Conservation (phyloP, 1,140 invertebrate genomes). For the Papilio dardanus region DNA sequence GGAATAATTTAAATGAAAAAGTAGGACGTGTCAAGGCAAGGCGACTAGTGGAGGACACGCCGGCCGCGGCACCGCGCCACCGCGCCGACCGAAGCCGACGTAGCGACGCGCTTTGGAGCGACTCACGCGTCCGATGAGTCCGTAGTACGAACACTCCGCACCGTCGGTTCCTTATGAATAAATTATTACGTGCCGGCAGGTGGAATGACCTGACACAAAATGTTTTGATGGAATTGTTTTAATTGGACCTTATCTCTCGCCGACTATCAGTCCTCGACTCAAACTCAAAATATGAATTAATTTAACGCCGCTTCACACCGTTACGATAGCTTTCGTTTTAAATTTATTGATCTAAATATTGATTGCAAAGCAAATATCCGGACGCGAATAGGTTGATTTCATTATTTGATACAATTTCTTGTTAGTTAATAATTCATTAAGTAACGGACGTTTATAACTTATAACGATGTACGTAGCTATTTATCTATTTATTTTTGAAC, state of each 20-base stretch:
- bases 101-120: constrained; percentile 1
- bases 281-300: constrained; percentile 75
- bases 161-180: constrained; percentile 73
- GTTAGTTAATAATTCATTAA: constrained; percentile 40
- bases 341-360: constrained; percentile 67
- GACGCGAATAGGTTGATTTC: constrained; percentile 61
- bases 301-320: constrained; percentile 69
- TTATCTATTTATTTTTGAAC: constrained; percentile 31
- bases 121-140: constrained; percentile 37
- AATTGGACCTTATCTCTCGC: constrained; percentile 75
- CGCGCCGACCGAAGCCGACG: not conserved
- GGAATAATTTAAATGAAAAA: constrained; percentile 23
- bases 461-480: constrained; percentile 6
- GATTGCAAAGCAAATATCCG: constrained; percentile 75
- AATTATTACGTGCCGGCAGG: constrained; percentile 73
- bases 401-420: constrained; percentile 47
- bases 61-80: no score
- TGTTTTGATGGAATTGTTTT: constrained; percentile 82
- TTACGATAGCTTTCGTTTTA: constrained; percentile 63
- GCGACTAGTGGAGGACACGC: not conserved
- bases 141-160: constrained; percentile 41
- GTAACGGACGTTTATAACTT: constrained; percentile 35
- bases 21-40: not conserved
- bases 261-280: constrained; percentile 67
- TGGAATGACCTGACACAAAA: constrained; percentile 81